Conservation (phyloP, 2,888 invertebrate genomes). For the Ectemnius continuus region DNA sequence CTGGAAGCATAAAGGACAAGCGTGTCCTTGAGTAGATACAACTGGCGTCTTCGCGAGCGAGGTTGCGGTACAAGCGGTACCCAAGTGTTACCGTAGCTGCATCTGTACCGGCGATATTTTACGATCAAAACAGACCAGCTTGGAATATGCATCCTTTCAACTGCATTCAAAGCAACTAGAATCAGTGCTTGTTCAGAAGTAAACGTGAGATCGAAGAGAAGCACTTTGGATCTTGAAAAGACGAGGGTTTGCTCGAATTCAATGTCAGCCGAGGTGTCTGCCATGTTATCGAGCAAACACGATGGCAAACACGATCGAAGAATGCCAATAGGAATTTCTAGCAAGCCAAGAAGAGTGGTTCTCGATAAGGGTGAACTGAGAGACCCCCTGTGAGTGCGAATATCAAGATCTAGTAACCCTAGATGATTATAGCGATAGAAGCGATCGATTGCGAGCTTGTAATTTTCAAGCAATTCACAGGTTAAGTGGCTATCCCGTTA, state of each 20-base stretch:
- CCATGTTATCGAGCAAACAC: neutral
- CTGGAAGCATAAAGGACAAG: slow-evolving; percentile 64
- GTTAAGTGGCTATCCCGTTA: neutral
- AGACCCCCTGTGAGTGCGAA: neutral
- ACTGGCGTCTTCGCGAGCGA: slow-evolving; percentile 56
- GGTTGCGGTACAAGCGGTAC: slow-evolving; percentile 53
- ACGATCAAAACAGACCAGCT: neutral
- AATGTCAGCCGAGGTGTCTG: neutral
- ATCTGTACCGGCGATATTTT: neutral
- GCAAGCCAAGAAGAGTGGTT: neutral
- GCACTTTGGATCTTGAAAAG: no score
- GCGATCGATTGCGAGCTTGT: neutral
- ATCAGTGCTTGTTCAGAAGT: no score
- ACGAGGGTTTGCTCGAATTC: neutral
- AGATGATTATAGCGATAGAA: slow-evolving; percentile 14
- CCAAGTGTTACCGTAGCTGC: slow-evolving; percentile 45
- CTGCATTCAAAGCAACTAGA: no score
- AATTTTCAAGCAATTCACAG: slow-evolving; percentile 14
- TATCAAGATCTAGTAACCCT: slow-evolving; percentile 10
- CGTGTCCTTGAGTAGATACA: slow-evolving; percentile 59
- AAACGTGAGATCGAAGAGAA: no score
- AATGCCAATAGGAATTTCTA: slow-evolving; percentile 25
- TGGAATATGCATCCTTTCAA: neutral
- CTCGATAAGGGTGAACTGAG: neutral
- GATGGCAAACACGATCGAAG: slow-evolving; percentile 20